phyloP scores from a whole-genome alignment of 2,797 vertebrate species.

The Coregonus suidteri region DNA sequence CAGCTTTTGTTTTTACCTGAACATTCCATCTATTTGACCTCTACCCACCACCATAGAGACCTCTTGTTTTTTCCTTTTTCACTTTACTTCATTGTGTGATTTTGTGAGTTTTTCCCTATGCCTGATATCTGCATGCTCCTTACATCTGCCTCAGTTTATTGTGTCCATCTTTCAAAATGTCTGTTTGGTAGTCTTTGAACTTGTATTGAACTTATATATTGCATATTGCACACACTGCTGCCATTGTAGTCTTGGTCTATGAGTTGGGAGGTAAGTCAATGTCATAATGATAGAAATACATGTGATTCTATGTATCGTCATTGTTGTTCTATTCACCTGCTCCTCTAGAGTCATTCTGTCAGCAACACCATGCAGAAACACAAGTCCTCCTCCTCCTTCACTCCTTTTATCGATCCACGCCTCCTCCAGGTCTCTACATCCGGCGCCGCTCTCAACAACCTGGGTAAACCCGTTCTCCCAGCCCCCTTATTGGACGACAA shows the following conservation, averaged over 20 bases:
- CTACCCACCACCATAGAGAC: constrained; percentile 31
- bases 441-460: constrained; percentile 94
- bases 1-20: constrained; percentile 35
- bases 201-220: neutral
- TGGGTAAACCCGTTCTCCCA: constrained; percentile 80
- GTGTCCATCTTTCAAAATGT: constrained; percentile 11
- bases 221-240: neutral
- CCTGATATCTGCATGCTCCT: constrained; percentile 37
- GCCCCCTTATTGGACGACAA: neutral
- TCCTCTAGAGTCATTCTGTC: constrained; percentile 89
- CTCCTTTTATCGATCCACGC: constrained; percentile 97
- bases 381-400: constrained; percentile 99
- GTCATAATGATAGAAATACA: neutral
- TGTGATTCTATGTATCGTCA: neutral
- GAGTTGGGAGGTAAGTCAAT: neutral
- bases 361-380: constrained; percentile 99
- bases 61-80: constrained; percentile 22
- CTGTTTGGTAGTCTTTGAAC: neutral
- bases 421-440: constrained; percentile 98
- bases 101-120: constrained; percentile 26
- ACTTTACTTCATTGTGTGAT: constrained; percentile 32
- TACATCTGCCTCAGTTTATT: constrained; percentile 30
- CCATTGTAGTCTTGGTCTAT: neutral
- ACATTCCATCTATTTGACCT: constrained; percentile 47
- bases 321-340: neutral